Evolutionary conservation across 1,140 invertebrate species (phyloP).

Genomic region (Pomacea maculata): DNA sequence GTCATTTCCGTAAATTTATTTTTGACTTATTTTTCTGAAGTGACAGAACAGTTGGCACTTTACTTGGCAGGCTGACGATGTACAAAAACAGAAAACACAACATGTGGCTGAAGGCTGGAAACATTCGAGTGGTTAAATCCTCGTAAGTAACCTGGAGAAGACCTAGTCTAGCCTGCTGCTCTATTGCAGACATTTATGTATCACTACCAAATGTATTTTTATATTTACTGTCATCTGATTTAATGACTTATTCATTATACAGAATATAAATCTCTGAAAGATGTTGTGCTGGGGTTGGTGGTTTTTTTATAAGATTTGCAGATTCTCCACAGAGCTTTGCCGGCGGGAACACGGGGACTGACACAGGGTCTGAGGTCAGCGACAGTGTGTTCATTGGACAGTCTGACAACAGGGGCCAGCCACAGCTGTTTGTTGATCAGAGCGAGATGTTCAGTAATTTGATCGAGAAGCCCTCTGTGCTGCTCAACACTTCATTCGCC

Average conservation of each 20-base stretch:
- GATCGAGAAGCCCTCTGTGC: not conserved
- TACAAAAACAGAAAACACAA: constrained; percentile 4
- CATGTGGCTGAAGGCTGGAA: constrained; percentile 10
- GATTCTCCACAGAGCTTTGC: constrained; percentile 15
- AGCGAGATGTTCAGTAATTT: not conserved
- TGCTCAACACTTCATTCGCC: not conserved
- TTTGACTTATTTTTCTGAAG: not conserved
- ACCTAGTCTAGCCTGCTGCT: no score
- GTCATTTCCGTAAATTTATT: not conserved
- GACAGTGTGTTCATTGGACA: constrained; percentile 23
- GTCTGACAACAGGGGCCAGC: constrained; percentile 17
- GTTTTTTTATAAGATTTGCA: constrained; percentile 7
- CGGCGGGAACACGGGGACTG: not conserved
- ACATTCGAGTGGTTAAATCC: not conserved
- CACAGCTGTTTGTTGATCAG: not conserved
- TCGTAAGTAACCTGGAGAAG: not conserved
- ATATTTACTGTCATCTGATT: no score
- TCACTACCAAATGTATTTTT: no score
- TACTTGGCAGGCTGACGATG: not conserved
- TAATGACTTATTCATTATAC: no score
- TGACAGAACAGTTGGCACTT: not conserved
- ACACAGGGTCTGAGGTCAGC: constrained; percentile 14
- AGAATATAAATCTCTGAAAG: no score
- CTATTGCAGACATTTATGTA: no score
- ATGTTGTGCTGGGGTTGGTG: no score